Evolutionary conservation across 2,113 vertebrate species (phyloP).

Genomic region (Mastomys natalensis): DNA sequence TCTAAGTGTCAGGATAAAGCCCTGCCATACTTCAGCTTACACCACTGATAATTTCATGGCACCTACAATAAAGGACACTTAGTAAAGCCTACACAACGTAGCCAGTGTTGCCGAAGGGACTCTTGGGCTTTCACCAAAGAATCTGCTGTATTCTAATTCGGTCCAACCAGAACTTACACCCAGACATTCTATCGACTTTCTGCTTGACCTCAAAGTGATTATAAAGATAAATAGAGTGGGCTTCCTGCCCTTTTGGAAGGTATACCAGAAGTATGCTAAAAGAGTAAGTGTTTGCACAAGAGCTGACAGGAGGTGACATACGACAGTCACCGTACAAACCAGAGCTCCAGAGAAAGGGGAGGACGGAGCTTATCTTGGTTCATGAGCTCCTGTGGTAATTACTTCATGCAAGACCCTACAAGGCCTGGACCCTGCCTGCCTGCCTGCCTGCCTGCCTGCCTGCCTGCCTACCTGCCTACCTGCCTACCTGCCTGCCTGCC

Average conservation of each 20-base stretch:
- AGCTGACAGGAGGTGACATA: neutral
- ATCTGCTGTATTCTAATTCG: neutral
- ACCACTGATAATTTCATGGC: neutral
- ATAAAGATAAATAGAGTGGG: neutral
- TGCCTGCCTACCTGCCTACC: neutral
- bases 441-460: neutral
- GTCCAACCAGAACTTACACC: neutral
- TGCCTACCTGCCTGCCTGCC: neutral
- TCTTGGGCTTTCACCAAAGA: neutral
- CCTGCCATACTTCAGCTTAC: no score
- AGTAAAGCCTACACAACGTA: neutral
- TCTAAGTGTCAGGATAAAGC: neutral
- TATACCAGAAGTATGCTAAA: neutral
- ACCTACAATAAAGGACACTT: neutral
- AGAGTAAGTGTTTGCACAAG: no score
- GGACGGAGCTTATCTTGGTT: neutral
- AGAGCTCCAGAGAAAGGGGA: neutral
- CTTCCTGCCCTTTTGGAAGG: neutral
- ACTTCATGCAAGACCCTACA: neutral
- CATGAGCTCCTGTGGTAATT: neutral
- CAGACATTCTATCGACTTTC: neutral
- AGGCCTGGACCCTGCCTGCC: neutral
- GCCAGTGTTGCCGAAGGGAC: neutral
- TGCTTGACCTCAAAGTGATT: neutral
- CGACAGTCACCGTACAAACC: neutral